Evolutionary conservation across 2,797 vertebrate genomes (phyloP).

Genomic region (Propithecus deckenii): DNA sequence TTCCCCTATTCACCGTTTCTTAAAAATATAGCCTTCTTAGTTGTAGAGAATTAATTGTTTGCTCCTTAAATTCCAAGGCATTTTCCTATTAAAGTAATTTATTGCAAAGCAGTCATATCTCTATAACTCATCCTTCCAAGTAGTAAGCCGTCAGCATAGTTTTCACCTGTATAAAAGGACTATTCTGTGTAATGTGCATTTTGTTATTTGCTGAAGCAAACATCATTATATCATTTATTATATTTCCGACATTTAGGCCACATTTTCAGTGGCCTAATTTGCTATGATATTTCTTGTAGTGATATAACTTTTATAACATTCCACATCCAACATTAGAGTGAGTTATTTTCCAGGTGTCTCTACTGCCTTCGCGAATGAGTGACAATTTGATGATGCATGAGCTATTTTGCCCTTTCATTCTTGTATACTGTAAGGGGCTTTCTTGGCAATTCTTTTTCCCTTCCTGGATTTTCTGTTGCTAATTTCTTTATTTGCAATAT

Average conservation of each 20-base stretch:
- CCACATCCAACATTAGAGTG: not conserved
- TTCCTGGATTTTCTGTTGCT: not conserved
- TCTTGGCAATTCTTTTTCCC: not conserved
- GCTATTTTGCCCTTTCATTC: not conserved
- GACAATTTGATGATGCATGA: not conserved
- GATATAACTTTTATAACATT: not conserved
- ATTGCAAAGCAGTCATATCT: not conserved
- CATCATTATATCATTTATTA: not conserved
- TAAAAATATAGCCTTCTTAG: conserved; percentile 48
- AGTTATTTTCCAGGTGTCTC: not conserved
- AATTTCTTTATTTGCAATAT: not conserved
- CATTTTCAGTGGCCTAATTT: not conserved
- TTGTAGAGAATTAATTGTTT: conserved; percentile 57
- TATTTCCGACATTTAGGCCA: not conserved
- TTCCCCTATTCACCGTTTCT: not conserved
- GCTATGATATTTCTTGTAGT: not conserved
- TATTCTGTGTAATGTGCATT: not conserved
- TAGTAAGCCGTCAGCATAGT: not conserved
- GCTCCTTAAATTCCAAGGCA: conserved; percentile 52
- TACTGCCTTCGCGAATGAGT: not conserved
- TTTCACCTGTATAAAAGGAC: not conserved
- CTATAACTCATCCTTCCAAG: not conserved
- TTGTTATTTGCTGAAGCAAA: not conserved
- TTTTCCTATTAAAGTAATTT: conserved; percentile 54
- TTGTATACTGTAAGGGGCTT: not conserved